Evolutionary conservation across 53 echinoderm and acorn worm species (phyloP).

Genomic region (Mesocentrotus franciscanus): DNA sequence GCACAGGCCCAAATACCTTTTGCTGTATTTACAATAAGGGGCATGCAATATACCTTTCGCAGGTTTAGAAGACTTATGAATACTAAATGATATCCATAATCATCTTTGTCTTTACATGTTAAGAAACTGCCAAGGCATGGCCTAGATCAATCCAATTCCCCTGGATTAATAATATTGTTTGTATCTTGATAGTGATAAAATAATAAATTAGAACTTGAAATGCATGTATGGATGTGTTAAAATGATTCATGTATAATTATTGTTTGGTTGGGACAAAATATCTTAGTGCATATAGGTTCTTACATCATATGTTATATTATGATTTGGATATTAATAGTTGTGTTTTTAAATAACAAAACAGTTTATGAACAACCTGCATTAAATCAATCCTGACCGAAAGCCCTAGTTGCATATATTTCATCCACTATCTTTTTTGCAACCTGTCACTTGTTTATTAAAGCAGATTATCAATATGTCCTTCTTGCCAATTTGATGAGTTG

Average conservation of each 20-base stretch:
- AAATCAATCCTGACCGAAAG: background rate
- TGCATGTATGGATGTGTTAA: too few relatives aligned
- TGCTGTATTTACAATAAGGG: background rate
- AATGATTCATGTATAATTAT: too few relatives aligned
- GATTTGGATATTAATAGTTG: too few relatives aligned
- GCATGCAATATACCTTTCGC: background rate
- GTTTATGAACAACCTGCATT: background rate
- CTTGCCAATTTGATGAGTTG: background rate
- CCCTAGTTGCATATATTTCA: too few relatives aligned
- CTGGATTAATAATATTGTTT: background rate
- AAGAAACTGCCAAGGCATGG: background rate
- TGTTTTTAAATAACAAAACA: too few relatives aligned
- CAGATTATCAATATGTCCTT: background rate
- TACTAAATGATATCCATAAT: background rate
- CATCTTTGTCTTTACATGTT: background rate
- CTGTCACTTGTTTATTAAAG: background rate
- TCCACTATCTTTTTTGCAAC: background rate
- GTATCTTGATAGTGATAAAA: too few relatives aligned
- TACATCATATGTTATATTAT: too few relatives aligned
- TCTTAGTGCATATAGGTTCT: too few relatives aligned
- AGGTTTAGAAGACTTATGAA: background rate
- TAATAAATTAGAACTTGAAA: too few relatives aligned
- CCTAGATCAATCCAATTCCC: background rate
- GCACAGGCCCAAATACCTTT: conserved; percentile 27
- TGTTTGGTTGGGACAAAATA: too few relatives aligned